Evolutionary conservation across 2,797 vertebrate species (phyloP).

Genomic region (Neopelma chrysocephalum): DNA sequence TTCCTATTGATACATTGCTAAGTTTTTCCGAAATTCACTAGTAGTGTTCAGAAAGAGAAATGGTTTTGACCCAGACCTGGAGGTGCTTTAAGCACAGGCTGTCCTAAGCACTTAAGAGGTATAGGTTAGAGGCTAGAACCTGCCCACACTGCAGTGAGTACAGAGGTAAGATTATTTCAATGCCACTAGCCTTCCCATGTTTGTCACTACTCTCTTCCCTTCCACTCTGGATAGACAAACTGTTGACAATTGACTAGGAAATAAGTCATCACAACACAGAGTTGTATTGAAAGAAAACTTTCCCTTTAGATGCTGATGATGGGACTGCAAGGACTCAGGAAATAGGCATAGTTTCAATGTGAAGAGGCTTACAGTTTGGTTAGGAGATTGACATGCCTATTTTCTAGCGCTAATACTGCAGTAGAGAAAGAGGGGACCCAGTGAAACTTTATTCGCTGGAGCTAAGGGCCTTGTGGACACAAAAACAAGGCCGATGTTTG

Average conservation of each 20-base stretch:
- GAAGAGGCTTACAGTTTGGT: background rate
- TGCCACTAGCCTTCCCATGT: background rate
- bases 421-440: background rate
- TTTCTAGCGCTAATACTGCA: background rate
- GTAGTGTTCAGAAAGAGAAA: background rate
- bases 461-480: background rate
- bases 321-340: background rate
- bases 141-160: background rate
- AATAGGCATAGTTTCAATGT: background rate
- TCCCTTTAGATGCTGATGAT: background rate
- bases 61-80: background rate
- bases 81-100: background rate
- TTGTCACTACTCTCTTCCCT: background rate
- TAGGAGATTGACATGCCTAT: background rate
- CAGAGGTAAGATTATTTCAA: background rate
- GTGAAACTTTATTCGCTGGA: background rate
- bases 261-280: background rate
- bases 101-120: background rate
- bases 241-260: background rate
- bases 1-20: background rate
- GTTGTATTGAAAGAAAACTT: background rate
- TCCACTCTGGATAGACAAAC: background rate
- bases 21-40: background rate
- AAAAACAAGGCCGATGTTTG: background rate
- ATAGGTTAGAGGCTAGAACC: background rate